phyloP scores from a whole-genome alignment of 1,140 invertebrate genomes.

The Oncopodura yosiiana region DNA sequence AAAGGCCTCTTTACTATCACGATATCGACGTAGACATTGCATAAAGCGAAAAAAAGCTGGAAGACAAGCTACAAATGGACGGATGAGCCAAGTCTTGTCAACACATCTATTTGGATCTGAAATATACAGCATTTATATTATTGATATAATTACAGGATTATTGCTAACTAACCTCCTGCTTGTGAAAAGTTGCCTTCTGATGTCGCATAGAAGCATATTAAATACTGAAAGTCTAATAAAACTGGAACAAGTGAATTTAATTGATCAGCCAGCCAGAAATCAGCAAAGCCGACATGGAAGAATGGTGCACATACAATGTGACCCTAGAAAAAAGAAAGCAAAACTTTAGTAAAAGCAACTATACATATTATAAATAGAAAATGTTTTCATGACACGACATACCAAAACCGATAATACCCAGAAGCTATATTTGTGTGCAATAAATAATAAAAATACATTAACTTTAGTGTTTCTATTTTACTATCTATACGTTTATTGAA shows the following conservation, averaged over 20 bases:
- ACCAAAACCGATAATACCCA: slow-evolving; percentile 69
- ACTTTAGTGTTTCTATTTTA: no score
- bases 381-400: slow-evolving; percentile 40
- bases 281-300: slow-evolving; percentile 90
- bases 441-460: slow-evolving; percentile 44
- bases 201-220: slow-evolving; percentile 70
- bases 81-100: slow-evolving; percentile 41
- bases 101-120: slow-evolving; percentile 17
- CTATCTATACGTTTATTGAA: slow-evolving; percentile 55
- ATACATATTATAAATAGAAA: neutral
- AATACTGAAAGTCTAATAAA: slow-evolving; percentile 88
- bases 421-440: no score
- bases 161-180: slow-evolving; percentile 8
- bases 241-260: slow-evolving; percentile 84
- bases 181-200: slow-evolving; percentile 33
- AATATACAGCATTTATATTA: neutral
- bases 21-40: slow-evolving; percentile 89
- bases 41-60: slow-evolving; percentile 97
- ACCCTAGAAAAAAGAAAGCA: slow-evolving; percentile 48
- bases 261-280: slow-evolving; percentile 99
- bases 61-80: slow-evolving; percentile 75
- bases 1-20: slow-evolving; percentile 78
- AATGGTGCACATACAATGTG: slow-evolving; percentile 85
- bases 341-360: neutral
- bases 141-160: neutral